Evolutionary conservation across 2,888 invertebrate species (phyloP), one percentile per base, ranked within the genome.

Genomic region (Pocota personata): DNA sequence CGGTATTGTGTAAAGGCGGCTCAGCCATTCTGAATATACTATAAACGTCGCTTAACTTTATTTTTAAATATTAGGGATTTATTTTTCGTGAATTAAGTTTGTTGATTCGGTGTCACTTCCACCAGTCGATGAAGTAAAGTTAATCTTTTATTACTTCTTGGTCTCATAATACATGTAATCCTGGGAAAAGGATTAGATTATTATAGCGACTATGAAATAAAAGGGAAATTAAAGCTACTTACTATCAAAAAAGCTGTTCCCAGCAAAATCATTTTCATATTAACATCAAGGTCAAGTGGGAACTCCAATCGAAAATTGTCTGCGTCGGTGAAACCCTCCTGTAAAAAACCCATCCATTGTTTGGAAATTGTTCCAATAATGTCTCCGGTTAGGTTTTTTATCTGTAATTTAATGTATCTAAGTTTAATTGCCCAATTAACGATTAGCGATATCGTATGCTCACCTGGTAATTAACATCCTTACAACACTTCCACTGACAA

Each of bases 301-400:
- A 66, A 57, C 8, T 76, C 66, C n/a, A 76, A 10, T n/a, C 66
- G 46, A 37, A 76, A 76, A 48, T 14, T 19, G 35, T 76, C 75
- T 1, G 75, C 75, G 24, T 76, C 75, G 2, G 75, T 66, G n/a
- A 57, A 66, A n/a, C 64, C 57, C 16, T 76, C 75, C 10, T 64
- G 55, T 1, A 76, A 12, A 37, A 66, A 57, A 0, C 75, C 75
- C 55, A 55, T 66, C 75, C 75, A 76, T 27, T 66, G 57, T 2
- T 57, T 76, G 4, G 57, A 66, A 35, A 76, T 57, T 0, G 35
- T 46, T 37, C 75, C 75, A 35, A 76, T 10, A 21, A 57, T 3
- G 2, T 66, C 66, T 19, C 66, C 75, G 1, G 12, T 27, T 3
- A 16, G 10, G 1, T 5, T 10, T 19, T 14, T 57, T 2, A 76